These are phyloP conservation scores for Cephus runcator DNA, from an alignment of 2,888 invertebrate species.

Conservation along the genomic window DNA sequence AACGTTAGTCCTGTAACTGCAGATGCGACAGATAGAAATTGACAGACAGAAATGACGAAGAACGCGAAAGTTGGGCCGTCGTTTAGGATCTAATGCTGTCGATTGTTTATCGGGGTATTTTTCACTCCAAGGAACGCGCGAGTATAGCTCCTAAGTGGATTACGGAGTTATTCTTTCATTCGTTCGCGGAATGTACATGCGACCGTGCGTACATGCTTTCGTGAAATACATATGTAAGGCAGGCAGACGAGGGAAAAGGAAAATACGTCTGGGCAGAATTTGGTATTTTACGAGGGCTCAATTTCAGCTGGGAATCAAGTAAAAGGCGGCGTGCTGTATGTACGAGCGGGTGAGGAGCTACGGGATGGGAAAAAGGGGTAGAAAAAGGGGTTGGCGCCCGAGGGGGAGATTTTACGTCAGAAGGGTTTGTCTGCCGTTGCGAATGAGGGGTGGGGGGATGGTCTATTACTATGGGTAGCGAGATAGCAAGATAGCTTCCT, in stretches of 20 bases:
- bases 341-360: conserved; percentile 12
- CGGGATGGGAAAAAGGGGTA: too few species aligned
- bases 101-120: too few species aligned
- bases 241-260: background rate
- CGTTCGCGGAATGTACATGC: background rate
- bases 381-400: conserved; percentile 29
- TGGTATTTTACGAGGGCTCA: conserved; percentile 9
- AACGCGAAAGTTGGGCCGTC: too few species aligned
- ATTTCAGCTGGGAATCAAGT: conserved; percentile 13
- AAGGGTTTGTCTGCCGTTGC: background rate
- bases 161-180: background rate
- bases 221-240: background rate
- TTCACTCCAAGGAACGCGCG: too few species aligned
- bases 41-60: too few species aligned
- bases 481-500: conserved; percentile 17
- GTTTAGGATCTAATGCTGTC: too few species aligned
- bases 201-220: background rate
- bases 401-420: conserved; percentile 12
- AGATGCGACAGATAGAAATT: conserved; percentile 19
- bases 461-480: background rate
- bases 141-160: background rate
- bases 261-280: background rate
- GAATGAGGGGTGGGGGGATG: background rate
- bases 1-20: conserved; percentile 28
- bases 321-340: background rate